phyloP scores from a whole-genome alignment of 2,797 vertebrate genomes.

The Eulemur albifrons region DNA sequence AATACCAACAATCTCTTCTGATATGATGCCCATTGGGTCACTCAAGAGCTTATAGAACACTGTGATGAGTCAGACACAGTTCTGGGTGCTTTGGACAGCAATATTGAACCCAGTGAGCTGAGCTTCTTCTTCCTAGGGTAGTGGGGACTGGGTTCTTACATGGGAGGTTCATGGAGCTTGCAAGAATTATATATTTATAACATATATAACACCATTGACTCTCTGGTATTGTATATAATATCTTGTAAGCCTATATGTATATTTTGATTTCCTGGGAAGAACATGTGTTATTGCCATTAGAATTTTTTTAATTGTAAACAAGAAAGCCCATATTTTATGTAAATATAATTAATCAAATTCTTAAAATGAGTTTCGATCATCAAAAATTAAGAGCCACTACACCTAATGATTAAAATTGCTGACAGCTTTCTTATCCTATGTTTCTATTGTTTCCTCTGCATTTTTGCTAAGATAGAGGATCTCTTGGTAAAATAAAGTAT shows the following conservation, averaged over 20 bases:
- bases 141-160: neutral
- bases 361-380: neutral
- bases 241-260: neutral
- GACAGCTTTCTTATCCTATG: neutral
- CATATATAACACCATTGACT: too few relatives aligned
- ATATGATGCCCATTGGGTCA: neutral
- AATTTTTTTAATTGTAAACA: neutral
- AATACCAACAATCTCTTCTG: neutral
- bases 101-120: neutral
- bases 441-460: neutral
- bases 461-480: neutral
- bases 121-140: neutral
- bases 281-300: neutral
- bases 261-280: neutral
- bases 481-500: neutral
- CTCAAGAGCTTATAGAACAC: neutral
- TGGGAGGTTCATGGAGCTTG: neutral
- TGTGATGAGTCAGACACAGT: fast-evolving
- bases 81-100: neutral
- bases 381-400: conserved; percentile 8
- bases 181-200: neutral
- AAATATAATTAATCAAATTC: neutral
- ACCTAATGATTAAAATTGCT: neutral
- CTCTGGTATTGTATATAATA: neutral
- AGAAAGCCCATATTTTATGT: neutral